A percentile compares a stretch with the other conserved stretches of the same genome.
Conservation (phyloP, 2,113 vertebrate genomes). For the Columba janthina region DNA sequence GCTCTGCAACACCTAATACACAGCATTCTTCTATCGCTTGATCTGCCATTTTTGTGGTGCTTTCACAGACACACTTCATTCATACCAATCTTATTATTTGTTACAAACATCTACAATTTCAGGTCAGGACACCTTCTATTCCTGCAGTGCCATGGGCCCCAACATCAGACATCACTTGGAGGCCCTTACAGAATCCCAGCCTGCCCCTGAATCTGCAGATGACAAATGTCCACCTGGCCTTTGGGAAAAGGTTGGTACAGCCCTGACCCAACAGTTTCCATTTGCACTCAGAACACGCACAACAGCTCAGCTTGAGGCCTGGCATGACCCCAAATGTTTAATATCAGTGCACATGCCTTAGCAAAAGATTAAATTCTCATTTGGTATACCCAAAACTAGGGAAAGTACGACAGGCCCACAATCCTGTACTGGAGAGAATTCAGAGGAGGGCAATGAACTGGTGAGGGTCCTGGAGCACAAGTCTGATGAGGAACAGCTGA, state of each 20-base stretch:
- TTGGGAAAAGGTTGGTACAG: accelerated
- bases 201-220: background rate
- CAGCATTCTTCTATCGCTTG: background rate
- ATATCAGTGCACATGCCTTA: accelerated
- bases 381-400: accelerated
- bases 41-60: no score
- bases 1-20: background rate
- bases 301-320: background rate
- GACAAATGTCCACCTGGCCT: background rate
- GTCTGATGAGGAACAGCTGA: no score
- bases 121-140: background rate
- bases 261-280: no score
- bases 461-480: no score
- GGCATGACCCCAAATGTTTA: no score
- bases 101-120: background rate
- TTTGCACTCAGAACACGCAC: background rate
- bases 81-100: background rate
- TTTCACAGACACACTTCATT: background rate
- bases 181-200: background rate
- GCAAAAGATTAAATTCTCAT: accelerated
- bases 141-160: background rate
- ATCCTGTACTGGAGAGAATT: no score
- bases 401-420: accelerated
- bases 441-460: no score
- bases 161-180: no score